phyloP scores from a whole-genome alignment of 2,113 vertebrate genomes.

The western clawed frog (Xenopus tropicalis) region DNA sequence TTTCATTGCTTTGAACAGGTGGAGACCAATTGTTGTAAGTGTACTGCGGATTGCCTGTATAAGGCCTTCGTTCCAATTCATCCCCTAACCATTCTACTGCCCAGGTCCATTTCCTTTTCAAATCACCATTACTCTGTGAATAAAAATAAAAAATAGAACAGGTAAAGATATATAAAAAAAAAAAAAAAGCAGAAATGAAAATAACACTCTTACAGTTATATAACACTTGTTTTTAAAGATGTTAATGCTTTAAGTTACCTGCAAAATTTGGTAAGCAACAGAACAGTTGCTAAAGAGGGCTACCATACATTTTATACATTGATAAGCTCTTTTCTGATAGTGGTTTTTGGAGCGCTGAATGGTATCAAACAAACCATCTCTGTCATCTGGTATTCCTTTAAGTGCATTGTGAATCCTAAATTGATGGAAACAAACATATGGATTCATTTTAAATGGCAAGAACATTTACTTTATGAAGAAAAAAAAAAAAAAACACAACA shows the following conservation, averaged over 20 bases:
- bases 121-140: constrained; percentile 93
- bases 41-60: constrained; percentile 95
- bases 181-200: no score
- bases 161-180: no score
- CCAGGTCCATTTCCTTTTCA: constrained; percentile 99
- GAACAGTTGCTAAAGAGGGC: constrained; percentile 97
- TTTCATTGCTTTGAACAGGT: constrained; percentile 98
- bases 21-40: constrained; percentile 99
- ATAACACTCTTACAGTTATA: no score
- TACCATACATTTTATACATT: constrained; percentile 99
- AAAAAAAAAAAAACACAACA: constrained; percentile 11
- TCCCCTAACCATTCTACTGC: constrained; percentile 98
- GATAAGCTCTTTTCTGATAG: constrained; percentile 98
- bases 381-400: constrained; percentile 96
- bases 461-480: neutral
- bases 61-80: constrained; percentile 92
- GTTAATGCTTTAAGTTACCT: constrained; percentile 68
- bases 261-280: constrained; percentile 97
- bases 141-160: constrained; percentile 35
- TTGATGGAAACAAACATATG: constrained; percentile 10
- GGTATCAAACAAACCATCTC: constrained; percentile 97
- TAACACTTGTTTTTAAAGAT: no score
- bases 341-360: constrained; percentile 99
- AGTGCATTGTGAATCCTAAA: constrained; percentile 96
- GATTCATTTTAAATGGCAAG: neutral